Evolutionary conservation across 2,113 vertebrate genomes (phyloP), one percentile per base, ranked within the genome.

Genomic region (Tenrec ecaudatus): DNA sequence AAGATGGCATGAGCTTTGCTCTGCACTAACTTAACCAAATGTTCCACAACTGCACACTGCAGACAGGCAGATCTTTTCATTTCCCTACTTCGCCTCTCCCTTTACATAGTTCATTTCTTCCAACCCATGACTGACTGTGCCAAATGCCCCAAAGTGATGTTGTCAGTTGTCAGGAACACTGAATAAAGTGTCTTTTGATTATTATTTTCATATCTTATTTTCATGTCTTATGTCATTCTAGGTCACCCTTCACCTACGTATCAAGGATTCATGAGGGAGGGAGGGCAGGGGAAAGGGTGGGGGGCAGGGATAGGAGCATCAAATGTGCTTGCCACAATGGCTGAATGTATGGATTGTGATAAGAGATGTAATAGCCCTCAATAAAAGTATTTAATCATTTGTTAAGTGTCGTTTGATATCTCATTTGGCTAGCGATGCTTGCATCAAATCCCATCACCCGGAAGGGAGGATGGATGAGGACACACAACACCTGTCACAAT

Each of bases 81-180:
- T 19, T 1, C 25, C 12, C 3, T 6, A 8, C 29, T 58, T 17
- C 10, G 9, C 2, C 17, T 31, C 6, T 68, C 31, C 2, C 77
- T 85, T 82, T 15, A 38, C 47, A 25, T 1, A 19, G 3, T 64
- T 6, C 75, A 7, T 69, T 17, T 0, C 2, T 77, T 87, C 68
- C 12, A 47, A 66, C 11, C 47, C 23, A 8, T 57, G 10, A 53
- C 12, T 43, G 33, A 66, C 25, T 31, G 15, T 73, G n/a, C 23
- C 66, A 88, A 66, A 62, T 40, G 84, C 77, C 47, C 12, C n/a
- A 68, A 15, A 2, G 64, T 1, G 10, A 73, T 75, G 0, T 3
- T 77, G 80, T 87, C 82, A 64, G 36, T 84, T 86, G 79, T 91
- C 29, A 76, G 3, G 43, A 66, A 75, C 10, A 77, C 22, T 92